A percentile compares a stretch with the other conserved stretches of the same genome.
These are phyloP conservation scores for Diplogasteroides magnus DNA, from an alignment of 1,140 invertebrate genomes.

Conservation along the genomic window DNA sequence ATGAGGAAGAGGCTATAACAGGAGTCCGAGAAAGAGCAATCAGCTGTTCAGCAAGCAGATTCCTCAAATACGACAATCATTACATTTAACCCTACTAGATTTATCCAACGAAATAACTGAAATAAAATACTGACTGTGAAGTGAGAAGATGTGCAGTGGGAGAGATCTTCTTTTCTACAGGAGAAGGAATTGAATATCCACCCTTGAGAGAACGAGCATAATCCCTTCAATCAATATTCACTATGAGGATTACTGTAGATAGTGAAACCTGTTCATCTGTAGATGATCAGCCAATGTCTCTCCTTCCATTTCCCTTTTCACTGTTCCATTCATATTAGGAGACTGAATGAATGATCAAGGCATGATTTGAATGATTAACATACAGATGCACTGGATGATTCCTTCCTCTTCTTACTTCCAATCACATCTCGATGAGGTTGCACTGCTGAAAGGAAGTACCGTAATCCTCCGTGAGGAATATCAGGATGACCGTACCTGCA, in stretches of 20 bases:
- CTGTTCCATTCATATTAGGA: slow-evolving; percentile 5
- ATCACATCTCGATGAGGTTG: slow-evolving; percentile 31
- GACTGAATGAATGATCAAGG: too few species aligned
- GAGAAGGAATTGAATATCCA: slow-evolving; percentile 6
- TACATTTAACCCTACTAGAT: not conserved
- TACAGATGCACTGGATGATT: too few species aligned
- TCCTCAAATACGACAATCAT: slow-evolving; percentile 2
- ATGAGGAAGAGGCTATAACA: slow-evolving; percentile 5
- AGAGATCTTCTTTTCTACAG: slow-evolving; percentile 4
- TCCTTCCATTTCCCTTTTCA: not conserved
- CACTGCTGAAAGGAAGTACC: slow-evolving; percentile 23
- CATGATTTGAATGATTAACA: too few species aligned
- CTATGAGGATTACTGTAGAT: too few species aligned
- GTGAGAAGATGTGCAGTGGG: not conserved
- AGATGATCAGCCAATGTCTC: slow-evolving; percentile 4
- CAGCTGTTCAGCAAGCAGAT: slow-evolving; percentile 12
- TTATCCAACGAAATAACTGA: not conserved
- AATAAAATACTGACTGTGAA: not conserved
- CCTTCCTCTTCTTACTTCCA: slow-evolving; percentile 9
- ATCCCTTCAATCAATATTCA: too few species aligned
- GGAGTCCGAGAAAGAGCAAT: slow-evolving; percentile 5
- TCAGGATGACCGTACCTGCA: slow-evolving; percentile 16
- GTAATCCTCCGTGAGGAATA: slow-evolving; percentile 1
- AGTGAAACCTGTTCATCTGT: slow-evolving; percentile 1
- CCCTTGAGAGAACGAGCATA: too few species aligned